Conservation (phyloP, 1,140 invertebrate species). For the Aleiodes sp. region DNA sequence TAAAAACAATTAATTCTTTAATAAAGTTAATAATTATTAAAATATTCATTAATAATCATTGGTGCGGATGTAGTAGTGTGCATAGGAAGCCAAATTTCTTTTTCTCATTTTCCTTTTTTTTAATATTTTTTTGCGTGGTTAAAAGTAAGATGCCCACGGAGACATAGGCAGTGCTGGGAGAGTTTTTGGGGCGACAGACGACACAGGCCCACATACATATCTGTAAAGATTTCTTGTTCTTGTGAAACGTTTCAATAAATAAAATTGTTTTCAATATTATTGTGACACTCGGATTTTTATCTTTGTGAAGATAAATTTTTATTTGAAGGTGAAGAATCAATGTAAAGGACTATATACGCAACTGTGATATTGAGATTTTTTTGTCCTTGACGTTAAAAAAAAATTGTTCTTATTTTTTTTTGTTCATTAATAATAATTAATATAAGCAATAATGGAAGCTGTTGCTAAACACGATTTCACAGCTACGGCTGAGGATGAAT, state of each 20-base stretch:
- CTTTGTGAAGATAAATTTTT: not conserved
- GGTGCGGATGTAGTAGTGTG: not conserved
- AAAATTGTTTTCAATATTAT: not conserved
- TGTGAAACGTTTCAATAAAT: not conserved
- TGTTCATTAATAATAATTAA: slow-evolving; percentile 17
- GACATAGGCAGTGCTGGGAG: slow-evolving; percentile 3
- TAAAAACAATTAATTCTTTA: not conserved
- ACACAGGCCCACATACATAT: not conserved
- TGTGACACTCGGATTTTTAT: not conserved
- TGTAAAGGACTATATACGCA: not conserved
- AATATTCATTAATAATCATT: not conserved
- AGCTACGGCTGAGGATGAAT: slow-evolving; percentile 97
- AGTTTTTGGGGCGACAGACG: not conserved
- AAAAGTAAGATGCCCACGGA: slow-evolving; percentile 15
- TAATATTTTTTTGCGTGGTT: slow-evolving; percentile 11
- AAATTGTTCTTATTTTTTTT: not conserved
- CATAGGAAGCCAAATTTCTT: not conserved
- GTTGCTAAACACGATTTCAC: slow-evolving; percentile 98
- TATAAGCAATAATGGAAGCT: slow-evolving; percentile 85
- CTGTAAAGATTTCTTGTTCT: not conserved
- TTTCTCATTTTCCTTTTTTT: not conserved
- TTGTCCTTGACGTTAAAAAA: not conserved
- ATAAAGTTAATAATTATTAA: not conserved
- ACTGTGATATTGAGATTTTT: not conserved
- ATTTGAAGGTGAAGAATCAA: not conserved